A percentile compares a stretch with the other conserved stretches of the same genome.
phyloP scores from a whole-genome alignment of 2,113 vertebrate genomes.

The Cebidichthys violaceus region DNA sequence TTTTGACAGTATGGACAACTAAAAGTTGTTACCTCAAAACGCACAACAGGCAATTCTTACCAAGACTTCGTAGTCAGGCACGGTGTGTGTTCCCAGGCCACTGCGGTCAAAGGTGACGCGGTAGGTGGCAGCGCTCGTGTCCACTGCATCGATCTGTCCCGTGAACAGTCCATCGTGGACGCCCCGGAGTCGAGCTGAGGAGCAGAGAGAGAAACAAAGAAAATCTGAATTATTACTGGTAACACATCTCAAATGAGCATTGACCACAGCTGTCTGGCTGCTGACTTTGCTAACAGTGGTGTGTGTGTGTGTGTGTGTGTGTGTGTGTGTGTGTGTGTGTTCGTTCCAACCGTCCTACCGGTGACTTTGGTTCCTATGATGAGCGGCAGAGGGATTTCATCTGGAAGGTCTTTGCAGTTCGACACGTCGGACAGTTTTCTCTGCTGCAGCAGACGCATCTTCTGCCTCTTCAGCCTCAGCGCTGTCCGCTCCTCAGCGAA shows the following conservation, averaged over 20 bases:
- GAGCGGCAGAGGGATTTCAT: slow-evolving; percentile 95
- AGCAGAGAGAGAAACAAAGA: not conserved
- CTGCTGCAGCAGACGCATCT: slow-evolving; percentile 96
- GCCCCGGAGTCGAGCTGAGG: slow-evolving; percentile 92
- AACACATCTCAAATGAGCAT: not conserved
- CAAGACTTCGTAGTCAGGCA: slow-evolving; percentile 98
- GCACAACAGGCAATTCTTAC: slow-evolving; percentile 85
- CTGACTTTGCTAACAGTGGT: not conserved
- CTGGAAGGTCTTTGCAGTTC: slow-evolving; percentile 97
- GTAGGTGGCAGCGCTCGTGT: slow-evolving; percentile 96
- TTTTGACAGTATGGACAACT: too few relatives aligned
- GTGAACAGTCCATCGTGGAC: slow-evolving; percentile 96
- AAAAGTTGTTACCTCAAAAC: too few relatives aligned
- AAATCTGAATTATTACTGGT: not conserved
- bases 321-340: too few relatives aligned
- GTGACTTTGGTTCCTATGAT: slow-evolving; percentile 99
- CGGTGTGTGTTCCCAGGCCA: slow-evolving; percentile 96
- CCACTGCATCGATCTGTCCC: slow-evolving; percentile 97
- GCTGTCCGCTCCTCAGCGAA: slow-evolving; percentile 96
- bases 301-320: too few relatives aligned
- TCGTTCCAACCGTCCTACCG: slow-evolving; percentile 79
- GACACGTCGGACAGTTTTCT: slow-evolving; percentile 95
- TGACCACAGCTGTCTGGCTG: not conserved
- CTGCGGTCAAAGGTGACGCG: slow-evolving; percentile 97
- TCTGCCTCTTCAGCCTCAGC: slow-evolving; percentile 94